Conservation (phyloP, 1,140 invertebrate genomes). For the Macrosteles quadrilineatus region DNA sequence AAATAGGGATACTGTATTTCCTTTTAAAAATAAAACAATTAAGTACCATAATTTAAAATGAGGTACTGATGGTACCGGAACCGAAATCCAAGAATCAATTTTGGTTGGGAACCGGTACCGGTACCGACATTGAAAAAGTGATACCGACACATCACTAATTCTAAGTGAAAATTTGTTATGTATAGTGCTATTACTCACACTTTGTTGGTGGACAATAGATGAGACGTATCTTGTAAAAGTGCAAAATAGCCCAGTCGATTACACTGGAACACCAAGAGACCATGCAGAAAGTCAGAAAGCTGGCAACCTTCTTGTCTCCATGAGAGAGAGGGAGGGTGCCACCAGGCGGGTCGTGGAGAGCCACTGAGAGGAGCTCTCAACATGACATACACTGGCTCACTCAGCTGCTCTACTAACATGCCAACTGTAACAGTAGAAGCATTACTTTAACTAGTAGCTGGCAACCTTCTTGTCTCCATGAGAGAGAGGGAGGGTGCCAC, state of each 20-base stretch:
- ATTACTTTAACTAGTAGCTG: constrained; percentile 54
- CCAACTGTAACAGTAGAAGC: constrained; percentile 51
- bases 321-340: constrained; percentile 63
- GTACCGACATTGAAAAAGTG: no score
- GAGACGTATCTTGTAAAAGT: constrained; percentile 64
- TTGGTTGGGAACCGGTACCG: no score
- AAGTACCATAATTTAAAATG: no score
- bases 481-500: constrained; percentile 66
- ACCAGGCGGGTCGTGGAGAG: constrained; percentile 64
- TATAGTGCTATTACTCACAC: no score
- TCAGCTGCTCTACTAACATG: constrained; percentile 57
- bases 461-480: constrained; percentile 71
- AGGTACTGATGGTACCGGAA: no score
- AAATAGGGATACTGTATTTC: no score
- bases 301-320: constrained; percentile 72
- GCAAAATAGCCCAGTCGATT: constrained; percentile 79
- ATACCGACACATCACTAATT: no score
- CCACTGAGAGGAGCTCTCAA: constrained; percentile 54
- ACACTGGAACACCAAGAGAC: constrained; percentile 77
- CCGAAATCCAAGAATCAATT: no score
- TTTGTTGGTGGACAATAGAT: not conserved
- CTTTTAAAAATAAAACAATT: no score
- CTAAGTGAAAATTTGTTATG: no score
- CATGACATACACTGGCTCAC: constrained; percentile 67
- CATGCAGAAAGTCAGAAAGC: constrained; percentile 54